Evolutionary conservation across 2,888 invertebrate species (phyloP), one percentile per base, ranked within the genome.

Genomic region (Phymatocera aterrima): DNA sequence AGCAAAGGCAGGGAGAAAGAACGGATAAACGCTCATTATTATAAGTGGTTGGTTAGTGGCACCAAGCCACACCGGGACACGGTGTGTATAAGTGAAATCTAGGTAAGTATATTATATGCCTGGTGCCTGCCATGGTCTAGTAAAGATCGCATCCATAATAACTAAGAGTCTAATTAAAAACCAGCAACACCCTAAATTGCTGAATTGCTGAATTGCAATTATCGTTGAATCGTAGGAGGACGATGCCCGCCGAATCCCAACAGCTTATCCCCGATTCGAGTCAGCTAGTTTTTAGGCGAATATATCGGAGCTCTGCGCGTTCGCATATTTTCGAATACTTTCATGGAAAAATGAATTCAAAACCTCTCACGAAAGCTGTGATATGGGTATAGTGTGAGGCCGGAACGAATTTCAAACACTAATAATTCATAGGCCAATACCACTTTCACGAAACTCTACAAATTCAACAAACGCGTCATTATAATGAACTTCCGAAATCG

Each of bases 101-200:
- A 90, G 90, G 90, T 90, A 90, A 90, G 90, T 90, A 85, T 90
- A 90, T 89, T 90, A 88, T 90, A 90, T 90, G 90, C 88, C 85
- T 83, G 87, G 81, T 90, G 89, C 88, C 85, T 85, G 83, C 85
- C 85, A 88, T 89, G 90, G 90, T 90, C 90, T 90, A 90, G 88
- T 90, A 90, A 90, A 81, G 88, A 85, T 81, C 85, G 87, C 85
- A 85, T 86, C 85, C 85, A 87, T 87, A 86, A 90, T 89, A 87
- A 83, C 83, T 85, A 86, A 86, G 84, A 82, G 85, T 81, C 86
- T 84, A 86, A 87, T 86, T 87, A 86, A 86, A 81, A 64, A 77
- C 80, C 77, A 80, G 78, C 81, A 80, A 54, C 80, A 83, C 78
- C 79, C 82, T 80, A 83, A 84, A 82, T 83, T 80, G 43, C 57